Base-by-base conservation (phyloP, 1,140 invertebrate genomes). In the Atopsyche davidsoni region DNA sequence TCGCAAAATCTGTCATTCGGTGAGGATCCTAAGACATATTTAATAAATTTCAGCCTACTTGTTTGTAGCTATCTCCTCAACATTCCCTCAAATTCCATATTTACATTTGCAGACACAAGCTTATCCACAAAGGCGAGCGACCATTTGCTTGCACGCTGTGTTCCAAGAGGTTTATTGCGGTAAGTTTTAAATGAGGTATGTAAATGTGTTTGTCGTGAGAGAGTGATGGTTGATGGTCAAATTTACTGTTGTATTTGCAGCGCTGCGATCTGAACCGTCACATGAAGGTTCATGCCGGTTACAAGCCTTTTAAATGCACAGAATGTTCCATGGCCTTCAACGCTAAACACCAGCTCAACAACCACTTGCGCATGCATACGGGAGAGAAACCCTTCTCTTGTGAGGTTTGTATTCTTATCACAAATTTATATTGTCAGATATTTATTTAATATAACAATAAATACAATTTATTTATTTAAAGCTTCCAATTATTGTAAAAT, bases 81-180 rank as follows among this genome's bases (percentile, higher is more conserved):
- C n/a, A n/a, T n/a, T n/a, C n/a, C n/a, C n/a, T 28, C 6, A 28
- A 28, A 28, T 44, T 6, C 16, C 11, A 14, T 61, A 42, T 46
- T 49, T 51, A 18, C n/a, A n/a, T 28, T 62, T 70, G 19, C 64
- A 73, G 71, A 25, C 87, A 89, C 64, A 78, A 78, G 60, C 68
- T 88, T 16, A 85, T 86, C 45, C 86, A 89, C 63, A 84, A 82
- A 60, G 83, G 83, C 13, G 83, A 87, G 58, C 85, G 88, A 59
- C 86, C 86, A 6, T 89, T 82, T 63, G 67, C 75, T 31, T 90
- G 87, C 64, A 67, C 70, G 10, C 68, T 79, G 14, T 89, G 87
- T 60, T 67, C 72, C 3, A 81, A 79, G 47, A 73, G 77, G 31
- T 89, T 86, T 64, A 70, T 70, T 57, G 69, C 66, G 32, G 71